Percentiles rank a stretch among this genome's conserved stretches.
Evolutionary conservation across 1,140 invertebrate species (phyloP).

Genomic region (Dreissena polymorpha): DNA sequence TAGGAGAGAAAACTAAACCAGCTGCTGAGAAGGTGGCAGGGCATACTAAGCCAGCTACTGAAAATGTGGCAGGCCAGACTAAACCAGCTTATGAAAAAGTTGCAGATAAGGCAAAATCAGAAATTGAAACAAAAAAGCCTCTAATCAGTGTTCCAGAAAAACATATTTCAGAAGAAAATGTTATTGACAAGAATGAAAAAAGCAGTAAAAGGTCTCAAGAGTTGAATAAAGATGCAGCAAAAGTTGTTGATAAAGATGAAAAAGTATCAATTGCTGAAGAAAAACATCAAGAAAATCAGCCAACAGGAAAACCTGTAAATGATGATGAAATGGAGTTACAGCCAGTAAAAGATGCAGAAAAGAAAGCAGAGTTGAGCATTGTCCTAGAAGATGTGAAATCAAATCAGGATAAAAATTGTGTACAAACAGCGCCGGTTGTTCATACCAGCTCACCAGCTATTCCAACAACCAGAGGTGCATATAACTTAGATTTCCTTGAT

Average conservation of each 20-base stretch:
- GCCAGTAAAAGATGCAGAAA: neutral
- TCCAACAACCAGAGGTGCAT: conserved; percentile 13
- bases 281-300: neutral
- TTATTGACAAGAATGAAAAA: neutral
- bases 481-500: conserved; percentile 24
- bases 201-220: neutral
- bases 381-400: neutral
- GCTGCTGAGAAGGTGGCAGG: neutral
- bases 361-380: neutral
- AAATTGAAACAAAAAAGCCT: neutral
- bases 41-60: neutral
- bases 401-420: neutral
- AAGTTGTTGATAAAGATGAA: neutral
- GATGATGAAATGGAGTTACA: too few relatives aligned
- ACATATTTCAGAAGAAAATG: neutral
- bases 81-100: neutral
- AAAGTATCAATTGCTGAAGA: neutral
- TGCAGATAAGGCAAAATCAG: neutral
- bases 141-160: neutral
- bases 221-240: neutral
- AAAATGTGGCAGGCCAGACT: neutral
- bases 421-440: neutral
- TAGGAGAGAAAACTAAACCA: conserved; percentile 20
- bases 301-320: too few relatives aligned
- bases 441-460: conserved; percentile 5